Evolutionary conservation across 2,888 invertebrate genomes (phyloP), one percentile per base, ranked within the genome.

Genomic region (Crossocerus cetratus): DNA sequence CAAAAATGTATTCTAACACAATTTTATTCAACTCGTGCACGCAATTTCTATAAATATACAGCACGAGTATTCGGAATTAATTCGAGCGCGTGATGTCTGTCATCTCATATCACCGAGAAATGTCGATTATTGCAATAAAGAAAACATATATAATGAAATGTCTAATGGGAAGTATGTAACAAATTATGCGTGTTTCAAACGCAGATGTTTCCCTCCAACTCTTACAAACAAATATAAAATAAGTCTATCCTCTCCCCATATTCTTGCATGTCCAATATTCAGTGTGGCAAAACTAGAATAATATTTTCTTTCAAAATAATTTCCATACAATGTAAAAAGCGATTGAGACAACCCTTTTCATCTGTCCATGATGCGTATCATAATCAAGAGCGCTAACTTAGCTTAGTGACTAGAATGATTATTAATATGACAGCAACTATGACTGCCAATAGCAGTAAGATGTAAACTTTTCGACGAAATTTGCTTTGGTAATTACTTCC

Each of bases 401-500:
- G 82, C 86, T 87, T 89, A 77, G 83, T 87, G 86, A 89, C 88
- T 72, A 94, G 92, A 80, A 95, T 91, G 91, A 96, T 92, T 61
- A 94, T 93, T 85, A 96, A 91, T 83, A 96, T 90, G 80, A 94
- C 93, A 70, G 93, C 93, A 84, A 95, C 89, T 80, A 96, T 91
- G 76, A 93, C 88, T 65, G 93, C 95, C 80, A 96, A 93, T 66
- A 93, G 87, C 81, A 94, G 92, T 77, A 96, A 91, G 81, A 95
- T 93, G 88, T 94, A 93, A 90, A 96, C 92, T 91, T 95, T 95
- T 88, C 93, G 93, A 68, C 96, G 93, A 89, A 94, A 95, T 87
- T 92, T 93, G 89, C 94, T 94, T 90, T 96, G 95, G 91, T 96
- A 94, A 81, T 93, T 92, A 43, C 94, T 93, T 18, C 97, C 97